Base-by-base conservation (phyloP, 2,113 vertebrate species). In the Rhagologus leucostigma region DNA sequence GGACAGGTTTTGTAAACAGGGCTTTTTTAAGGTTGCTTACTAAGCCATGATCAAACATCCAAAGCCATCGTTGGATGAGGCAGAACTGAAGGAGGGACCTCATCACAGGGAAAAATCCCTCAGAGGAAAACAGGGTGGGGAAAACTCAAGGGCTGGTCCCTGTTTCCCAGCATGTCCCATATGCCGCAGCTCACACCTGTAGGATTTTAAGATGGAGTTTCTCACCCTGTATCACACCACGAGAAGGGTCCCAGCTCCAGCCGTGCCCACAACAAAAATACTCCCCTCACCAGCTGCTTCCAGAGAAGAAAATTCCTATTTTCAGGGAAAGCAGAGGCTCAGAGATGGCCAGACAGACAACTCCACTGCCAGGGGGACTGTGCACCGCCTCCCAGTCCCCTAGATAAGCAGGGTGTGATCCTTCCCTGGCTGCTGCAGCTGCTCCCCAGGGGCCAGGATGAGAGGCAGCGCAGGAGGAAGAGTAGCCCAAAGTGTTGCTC, bases 1-100 rank as follows among this genome's bases (percentile, higher is more conserved):
- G 1, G 76, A 60, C 68, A 73, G 44, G 41, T 69, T 96, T 82
- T 95, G 93, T 94, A 97, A 96, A 96, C 80, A 95, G 50, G n/a
- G 22, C 53, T 83, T 76, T 91, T 79, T 77, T 22, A 30, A 68
- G 56, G 41, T 17, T 87, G 84, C 89, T 94, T 44, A 87, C n/a
- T 32, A 62, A 93, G 77, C 49, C 67, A 2, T 10, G 68, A 75
- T 24, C 64, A 39, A 82, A 83, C 68, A 67, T 6, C 62, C 42
- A 64, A 42, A 88, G 71, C 30, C 33, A 1, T 47, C 23, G 7
- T 20, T 67, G 87, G 85, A 69, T 75, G 76, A 15, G 41, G 69
- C 69, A 94, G 52, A 79, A 78, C 53, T 7, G 27, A 62, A 90
- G 44, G 42, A 84, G 41, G 26, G 39, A 78, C 53, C 79, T 65